Conservation (phyloP, 2,113 vertebrate species). For the Piaya cayana region DNA sequence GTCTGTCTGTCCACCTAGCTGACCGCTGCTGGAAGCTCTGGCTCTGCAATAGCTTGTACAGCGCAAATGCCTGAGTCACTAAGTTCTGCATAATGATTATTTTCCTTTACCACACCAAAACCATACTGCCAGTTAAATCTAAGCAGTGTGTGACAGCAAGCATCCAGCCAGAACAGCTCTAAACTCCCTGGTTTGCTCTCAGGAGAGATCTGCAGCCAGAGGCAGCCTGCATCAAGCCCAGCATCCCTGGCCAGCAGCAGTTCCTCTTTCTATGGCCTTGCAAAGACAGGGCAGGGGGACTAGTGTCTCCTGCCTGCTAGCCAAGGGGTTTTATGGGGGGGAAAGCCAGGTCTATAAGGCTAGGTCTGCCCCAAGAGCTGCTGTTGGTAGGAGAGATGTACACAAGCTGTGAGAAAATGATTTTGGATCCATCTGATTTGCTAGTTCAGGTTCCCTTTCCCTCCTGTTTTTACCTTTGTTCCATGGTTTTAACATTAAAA, state of each 20-base stretch:
- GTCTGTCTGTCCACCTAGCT: neutral
- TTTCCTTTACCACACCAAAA: neutral
- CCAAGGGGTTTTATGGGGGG: neutral
- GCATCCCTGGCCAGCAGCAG: neutral
- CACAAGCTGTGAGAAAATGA: rapidly evolving
- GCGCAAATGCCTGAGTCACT: neutral
- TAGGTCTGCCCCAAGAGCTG: neutral
- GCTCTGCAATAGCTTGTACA: neutral
- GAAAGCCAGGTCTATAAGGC: neutral
- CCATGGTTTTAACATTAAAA: neutral
- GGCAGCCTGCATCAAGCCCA: neutral
- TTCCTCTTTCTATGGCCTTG: rapidly evolving
- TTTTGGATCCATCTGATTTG: rapidly evolving
- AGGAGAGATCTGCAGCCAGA: neutral
- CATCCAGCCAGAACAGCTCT: neutral
- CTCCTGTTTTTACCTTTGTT: neutral
- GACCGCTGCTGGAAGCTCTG: neutral
- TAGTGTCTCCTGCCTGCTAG: neutral
- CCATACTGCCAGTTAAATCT: rapidly evolving
- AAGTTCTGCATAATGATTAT: neutral
- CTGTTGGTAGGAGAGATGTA: neutral
- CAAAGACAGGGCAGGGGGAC: no score
- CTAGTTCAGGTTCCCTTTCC: neutral
- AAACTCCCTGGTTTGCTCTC: neutral
- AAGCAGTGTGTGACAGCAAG: neutral